Evolutionary conservation across 1,140 invertebrate genomes (phyloP).

Genomic region (Danaus plexippus): DNA sequence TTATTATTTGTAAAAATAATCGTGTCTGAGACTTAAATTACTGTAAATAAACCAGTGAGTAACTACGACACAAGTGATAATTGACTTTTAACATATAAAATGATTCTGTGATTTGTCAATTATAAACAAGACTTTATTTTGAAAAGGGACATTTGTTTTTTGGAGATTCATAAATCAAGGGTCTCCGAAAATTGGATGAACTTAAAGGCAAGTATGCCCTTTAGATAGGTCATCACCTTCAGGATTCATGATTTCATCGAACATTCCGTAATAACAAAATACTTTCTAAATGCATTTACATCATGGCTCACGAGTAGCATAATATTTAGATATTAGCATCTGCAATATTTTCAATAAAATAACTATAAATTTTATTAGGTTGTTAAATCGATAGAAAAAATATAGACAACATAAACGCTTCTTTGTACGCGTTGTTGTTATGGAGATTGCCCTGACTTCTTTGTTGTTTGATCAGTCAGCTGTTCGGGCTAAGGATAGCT

Average conservation of each 20-base stretch:
- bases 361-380: not conserved
- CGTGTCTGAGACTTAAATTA: conserved; percentile 45
- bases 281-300: no score
- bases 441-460: conserved; percentile 34
- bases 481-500: conserved; percentile 33
- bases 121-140: conserved; percentile 36
- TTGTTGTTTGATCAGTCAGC: conserved; percentile 60
- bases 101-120: conserved; percentile 52
- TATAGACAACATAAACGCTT: conserved; percentile 23
- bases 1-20: conserved; percentile 23
- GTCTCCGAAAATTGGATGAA: conserved; percentile 65
- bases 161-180: conserved; percentile 49
- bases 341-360: no score
- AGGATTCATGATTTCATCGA: conserved; percentile 9
- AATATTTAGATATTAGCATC: no score
- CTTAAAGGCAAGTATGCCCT: conserved; percentile 68
- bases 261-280: no score
- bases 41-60: conserved; percentile 40
- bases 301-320: no score
- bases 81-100: conserved; percentile 45
- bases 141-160: conserved; percentile 43
- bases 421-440: conserved; percentile 15
- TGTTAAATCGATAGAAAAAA: conserved; percentile 29
- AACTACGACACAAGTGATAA: conserved; percentile 63
- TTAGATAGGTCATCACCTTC: conserved; percentile 38